Percentiles rank a stretch among this genome's conserved stretches.
phyloP scores from a whole-genome alignment of 2,888 invertebrate genomes.

The Andricus quercusramuli region DNA sequence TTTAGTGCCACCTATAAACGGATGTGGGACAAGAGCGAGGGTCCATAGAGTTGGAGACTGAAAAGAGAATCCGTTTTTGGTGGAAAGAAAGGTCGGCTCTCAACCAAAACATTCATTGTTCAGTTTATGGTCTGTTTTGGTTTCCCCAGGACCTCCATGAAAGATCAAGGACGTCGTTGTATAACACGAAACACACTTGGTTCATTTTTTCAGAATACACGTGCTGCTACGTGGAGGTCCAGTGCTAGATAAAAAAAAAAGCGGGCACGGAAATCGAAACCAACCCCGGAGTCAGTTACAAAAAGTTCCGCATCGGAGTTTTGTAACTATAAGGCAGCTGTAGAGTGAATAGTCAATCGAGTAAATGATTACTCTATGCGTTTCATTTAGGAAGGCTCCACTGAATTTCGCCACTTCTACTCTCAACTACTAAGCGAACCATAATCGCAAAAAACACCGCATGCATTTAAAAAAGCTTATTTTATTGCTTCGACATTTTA shows the following conservation, averaged over 20 bases:
- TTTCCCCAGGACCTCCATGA: conserved; percentile 56
- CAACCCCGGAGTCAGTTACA: background rate
- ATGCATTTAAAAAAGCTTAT: too few relatives aligned
- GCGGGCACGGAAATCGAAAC: background rate
- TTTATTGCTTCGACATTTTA: too few relatives aligned
- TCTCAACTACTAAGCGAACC: too few relatives aligned
- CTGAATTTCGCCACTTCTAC: too few relatives aligned
- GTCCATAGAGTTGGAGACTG: background rate
- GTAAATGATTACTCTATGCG: too few relatives aligned
- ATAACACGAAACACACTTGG: conserved; percentile 43
- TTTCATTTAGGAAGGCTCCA: too few relatives aligned
- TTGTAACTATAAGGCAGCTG: background rate
- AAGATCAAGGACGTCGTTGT: conserved; percentile 49
- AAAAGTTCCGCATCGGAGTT: background rate
- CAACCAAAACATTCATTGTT: conserved; percentile 71
- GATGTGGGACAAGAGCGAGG: conserved; percentile 45
- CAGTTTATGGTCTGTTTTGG: conserved; percentile 71
- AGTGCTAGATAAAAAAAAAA: background rate
- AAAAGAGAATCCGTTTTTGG: conserved; percentile 59
- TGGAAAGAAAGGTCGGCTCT: conserved; percentile 51
- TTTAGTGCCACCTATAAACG: conserved; percentile 55
- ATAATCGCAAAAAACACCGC: too few relatives aligned
- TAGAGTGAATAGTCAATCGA: too few relatives aligned
- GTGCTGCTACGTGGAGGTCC: conserved; percentile 52
- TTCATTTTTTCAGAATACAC: conserved; percentile 41